Conservation (phyloP, 2,797 vertebrate genomes). For the Clamator glandarius region DNA sequence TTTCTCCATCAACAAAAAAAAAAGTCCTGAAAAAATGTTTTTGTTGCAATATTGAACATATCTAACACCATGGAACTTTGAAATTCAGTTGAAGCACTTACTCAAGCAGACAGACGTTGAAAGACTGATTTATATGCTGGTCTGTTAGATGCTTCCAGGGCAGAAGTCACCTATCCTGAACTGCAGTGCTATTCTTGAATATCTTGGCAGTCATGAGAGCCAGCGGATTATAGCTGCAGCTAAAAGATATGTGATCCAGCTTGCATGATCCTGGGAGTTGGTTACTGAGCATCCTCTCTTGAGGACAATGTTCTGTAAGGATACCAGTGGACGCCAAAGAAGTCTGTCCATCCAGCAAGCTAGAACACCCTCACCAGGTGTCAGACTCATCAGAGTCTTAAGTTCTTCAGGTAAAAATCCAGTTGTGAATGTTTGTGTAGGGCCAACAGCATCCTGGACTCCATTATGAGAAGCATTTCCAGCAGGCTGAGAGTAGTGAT, state of each 20-base stretch:
- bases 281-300: background rate
- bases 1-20: background rate
- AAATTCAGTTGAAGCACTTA: background rate
- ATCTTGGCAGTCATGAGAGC: background rate
- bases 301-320: background rate
- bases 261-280: background rate
- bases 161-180: background rate
- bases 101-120: background rate
- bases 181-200: background rate
- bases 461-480: rapidly evolving
- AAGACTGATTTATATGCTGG: background rate
- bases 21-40: background rate
- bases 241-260: background rate
- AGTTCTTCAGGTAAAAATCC: background rate
- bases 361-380: background rate
- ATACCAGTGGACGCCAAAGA: background rate
- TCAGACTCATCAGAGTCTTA: background rate
- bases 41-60: background rate
- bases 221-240: background rate
- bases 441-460: background rate
- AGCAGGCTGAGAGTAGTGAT: background rate
- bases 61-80: background rate
- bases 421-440: background rate
- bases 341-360: background rate
- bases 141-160: background rate